Evolutionary conservation across 2,888 invertebrate species (phyloP), one percentile per base, ranked within the genome.

Genomic region (Meliscaeva auricollis): DNA sequence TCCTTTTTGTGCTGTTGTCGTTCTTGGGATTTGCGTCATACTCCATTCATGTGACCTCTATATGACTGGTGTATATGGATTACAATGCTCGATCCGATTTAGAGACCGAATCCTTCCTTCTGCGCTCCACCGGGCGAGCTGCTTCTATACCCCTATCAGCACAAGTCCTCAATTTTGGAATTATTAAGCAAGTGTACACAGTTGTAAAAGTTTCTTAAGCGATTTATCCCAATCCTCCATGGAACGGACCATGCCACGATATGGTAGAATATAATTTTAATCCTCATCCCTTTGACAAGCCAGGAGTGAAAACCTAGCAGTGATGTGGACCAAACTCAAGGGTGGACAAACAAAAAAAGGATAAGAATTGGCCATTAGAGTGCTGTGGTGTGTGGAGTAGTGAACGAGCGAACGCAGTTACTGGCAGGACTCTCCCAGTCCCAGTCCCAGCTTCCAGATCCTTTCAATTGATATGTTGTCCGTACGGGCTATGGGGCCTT

Each of bases 111-210:
- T 60, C 56, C 52, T 32, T 56, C 20, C n/a, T n/a, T n/a, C n/a
- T n/a, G n/a, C n/a, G n/a, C n/a, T 32, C 58, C n/a, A n/a, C n/a
- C n/a, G n/a, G 15, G 4, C 13, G 26, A 11, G 8, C 30, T 41
- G 22, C 11, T 5, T 17, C 56, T 17, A 26, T 26, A 26, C 26
- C 26, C 5, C 26, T 44, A 8, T 6, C 4, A 46, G 17, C 17
- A 50, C 35, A 35, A 56, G 52, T 64, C 73, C 73, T 79, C 38
- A 73, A 62, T 73, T 83, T 69, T 56, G 62, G 56, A 83, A 83
- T 74, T 79, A 74, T 74, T 74, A 69, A 64, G 62, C 73, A 69
- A 78, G 68, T 69, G 83, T 83, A 73, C 72, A 64, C 72, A 64
- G 78, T 79, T 74, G 73, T 41, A 54, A 69, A 74, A 69, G 74